Evolutionary conservation across 92 coral and sea anemone species (phyloP).

Genomic region (Virgularia gustaviana): DNA sequence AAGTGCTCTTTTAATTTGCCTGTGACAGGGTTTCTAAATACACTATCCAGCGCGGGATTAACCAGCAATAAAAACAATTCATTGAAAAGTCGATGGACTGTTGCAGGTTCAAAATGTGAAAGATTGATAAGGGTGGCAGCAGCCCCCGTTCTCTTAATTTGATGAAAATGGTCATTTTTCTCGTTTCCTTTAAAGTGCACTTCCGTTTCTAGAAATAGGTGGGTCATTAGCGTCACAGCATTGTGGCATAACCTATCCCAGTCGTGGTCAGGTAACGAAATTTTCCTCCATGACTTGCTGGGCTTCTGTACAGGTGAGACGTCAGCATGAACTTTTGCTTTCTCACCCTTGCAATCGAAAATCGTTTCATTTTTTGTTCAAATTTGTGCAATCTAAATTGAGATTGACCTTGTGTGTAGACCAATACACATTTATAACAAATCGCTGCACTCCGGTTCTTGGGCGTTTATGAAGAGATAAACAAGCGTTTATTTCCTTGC

Average conservation of each 20-base stretch:
- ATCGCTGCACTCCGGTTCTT: conserved; percentile 52
- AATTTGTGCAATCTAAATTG: conserved; percentile 28
- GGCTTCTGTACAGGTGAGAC: conserved; percentile 64
- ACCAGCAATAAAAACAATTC: conserved; percentile 47
- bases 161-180: not conserved
- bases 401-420: conserved; percentile 65
- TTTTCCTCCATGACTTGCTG: conserved; percentile 52
- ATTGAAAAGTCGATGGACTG: conserved; percentile 45
- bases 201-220: conserved; percentile 52
- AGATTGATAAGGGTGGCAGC: conserved; percentile 52
- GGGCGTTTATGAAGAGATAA: conserved; percentile 65
- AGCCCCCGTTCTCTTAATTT: conserved; percentile 50
- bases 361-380: conserved; percentile 7
- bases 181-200: not conserved
- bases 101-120: conserved; percentile 54
- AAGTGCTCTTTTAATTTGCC: conserved; percentile 54
- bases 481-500: conserved; percentile 50
- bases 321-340: conserved; percentile 51
- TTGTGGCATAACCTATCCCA: conserved; percentile 42
- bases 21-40: conserved; percentile 54
- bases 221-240: conserved; percentile 61
- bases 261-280: conserved; percentile 54
- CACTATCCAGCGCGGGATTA: conserved; percentile 45
- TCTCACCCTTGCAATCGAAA: conserved; percentile 63
- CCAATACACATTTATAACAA: conserved; percentile 63